Conservation (phyloP, 2,888 invertebrate genomes). For the Clusia tigrina region DNA sequence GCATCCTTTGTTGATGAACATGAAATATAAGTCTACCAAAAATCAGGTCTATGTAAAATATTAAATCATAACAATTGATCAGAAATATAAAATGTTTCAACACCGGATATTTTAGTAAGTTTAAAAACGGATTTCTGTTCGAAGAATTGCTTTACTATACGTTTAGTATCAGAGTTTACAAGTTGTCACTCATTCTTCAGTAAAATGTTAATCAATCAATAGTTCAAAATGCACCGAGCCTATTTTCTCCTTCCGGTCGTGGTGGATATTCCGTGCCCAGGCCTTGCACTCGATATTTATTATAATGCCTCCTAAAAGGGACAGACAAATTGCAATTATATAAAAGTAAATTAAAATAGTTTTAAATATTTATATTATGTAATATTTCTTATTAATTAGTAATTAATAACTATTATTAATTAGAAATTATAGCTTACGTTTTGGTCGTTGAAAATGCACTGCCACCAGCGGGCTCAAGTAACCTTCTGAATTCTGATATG, state of each 20-base stretch:
- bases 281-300: slow-evolving; percentile 77
- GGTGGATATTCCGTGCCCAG: slow-evolving; percentile 74
- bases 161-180: too few relatives aligned
- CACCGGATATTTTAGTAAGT: too few relatives aligned
- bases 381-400: background rate
- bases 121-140: too few relatives aligned
- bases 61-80: too few relatives aligned
- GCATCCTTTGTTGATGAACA: too few relatives aligned
- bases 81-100: too few relatives aligned
- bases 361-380: background rate
- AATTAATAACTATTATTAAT: background rate
- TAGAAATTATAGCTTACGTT: slow-evolving; percentile 70
- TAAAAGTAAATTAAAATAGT: background rate
- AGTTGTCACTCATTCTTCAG: too few relatives aligned
- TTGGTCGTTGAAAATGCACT: slow-evolving; percentile 82
- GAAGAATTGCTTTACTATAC: too few relatives aligned
- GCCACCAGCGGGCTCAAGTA: slow-evolving; percentile 90
- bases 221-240: slow-evolving; percentile 80
- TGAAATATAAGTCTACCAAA: too few relatives aligned
- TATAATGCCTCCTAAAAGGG: slow-evolving; percentile 67
- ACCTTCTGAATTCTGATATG: slow-evolving; percentile 84
- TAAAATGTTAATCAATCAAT: slow-evolving; percentile 68
- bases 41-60: too few relatives aligned
- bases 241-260: slow-evolving; percentile 73
- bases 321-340: slow-evolving; percentile 36